These are phyloP conservation scores for Brachyistius frenatus DNA, from an alignment of 2,113 vertebrate genomes.

Conservation along the genomic window DNA sequence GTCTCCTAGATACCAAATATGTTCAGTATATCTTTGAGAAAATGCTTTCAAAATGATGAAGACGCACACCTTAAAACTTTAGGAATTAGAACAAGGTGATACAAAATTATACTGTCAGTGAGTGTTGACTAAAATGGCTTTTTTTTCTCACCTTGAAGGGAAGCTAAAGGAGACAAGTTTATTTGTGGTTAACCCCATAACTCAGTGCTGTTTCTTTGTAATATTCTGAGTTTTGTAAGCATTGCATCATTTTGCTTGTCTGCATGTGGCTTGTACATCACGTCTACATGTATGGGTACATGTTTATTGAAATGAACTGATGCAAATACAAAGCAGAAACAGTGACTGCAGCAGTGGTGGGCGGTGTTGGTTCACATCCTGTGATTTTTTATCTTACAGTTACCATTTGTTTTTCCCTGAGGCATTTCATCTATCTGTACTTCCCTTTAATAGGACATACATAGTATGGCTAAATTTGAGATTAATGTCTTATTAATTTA, in stretches of 20 bases:
- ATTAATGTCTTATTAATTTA: no score
- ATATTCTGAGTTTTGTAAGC: constrained; percentile 43
- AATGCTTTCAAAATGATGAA: background rate
- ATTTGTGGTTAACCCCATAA: background rate
- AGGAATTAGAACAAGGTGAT: background rate
- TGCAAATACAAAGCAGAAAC: constrained; percentile 32
- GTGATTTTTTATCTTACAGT: constrained; percentile 16
- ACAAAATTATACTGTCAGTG: background rate
- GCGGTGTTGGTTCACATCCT: constrained; percentile 43
- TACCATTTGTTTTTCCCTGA: background rate
- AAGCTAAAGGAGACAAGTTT: background rate
- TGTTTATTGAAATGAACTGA: constrained; percentile 2
- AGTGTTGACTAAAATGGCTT: background rate
- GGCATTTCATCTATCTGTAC: background rate
- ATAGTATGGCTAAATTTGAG: no score
- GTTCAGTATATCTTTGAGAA: background rate
- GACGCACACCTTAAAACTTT: background rate
- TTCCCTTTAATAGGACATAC: no score
- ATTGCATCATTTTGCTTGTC: constrained; percentile 28
- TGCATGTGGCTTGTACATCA: constrained; percentile 24
- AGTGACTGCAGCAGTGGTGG: constrained; percentile 16
- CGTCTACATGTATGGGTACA: background rate
- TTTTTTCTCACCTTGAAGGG: background rate
- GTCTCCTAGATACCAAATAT: background rate
- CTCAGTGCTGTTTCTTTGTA: constrained; percentile 10